These are phyloP conservation scores for Drosophila ohnishii DNA, from an alignment of 1,140 invertebrate genomes.

Conservation along the genomic window DNA sequence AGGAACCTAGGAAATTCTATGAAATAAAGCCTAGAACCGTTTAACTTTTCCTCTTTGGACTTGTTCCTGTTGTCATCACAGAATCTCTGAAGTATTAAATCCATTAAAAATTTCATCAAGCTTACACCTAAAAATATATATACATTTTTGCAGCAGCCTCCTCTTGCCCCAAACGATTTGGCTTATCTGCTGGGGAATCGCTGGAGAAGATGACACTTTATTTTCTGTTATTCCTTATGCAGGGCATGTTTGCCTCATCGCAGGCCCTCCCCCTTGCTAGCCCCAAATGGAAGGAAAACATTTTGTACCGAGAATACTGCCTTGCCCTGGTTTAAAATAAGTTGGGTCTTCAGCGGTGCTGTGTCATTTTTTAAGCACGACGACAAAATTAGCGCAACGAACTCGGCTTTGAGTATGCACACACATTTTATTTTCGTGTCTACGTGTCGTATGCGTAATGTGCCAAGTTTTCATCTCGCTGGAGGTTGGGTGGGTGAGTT, in stretches of 20 bases:
- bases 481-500: constrained; percentile 1
- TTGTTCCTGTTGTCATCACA: background rate
- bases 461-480: constrained; percentile 30
- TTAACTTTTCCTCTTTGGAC: background rate
- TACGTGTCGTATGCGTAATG: constrained; percentile 69
- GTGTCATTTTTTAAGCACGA: constrained; percentile 51
- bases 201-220: constrained; percentile 43
- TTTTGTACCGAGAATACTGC: constrained; percentile 9
- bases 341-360: constrained; percentile 13
- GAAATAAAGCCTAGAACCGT: background rate
- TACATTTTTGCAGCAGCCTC: constrained; percentile 1
- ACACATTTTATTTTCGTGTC: constrained; percentile 22
- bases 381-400: constrained; percentile 71
- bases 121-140: constrained; percentile 9
- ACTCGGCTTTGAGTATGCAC: constrained; percentile 23
- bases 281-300: constrained; percentile 11
- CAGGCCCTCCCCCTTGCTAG: too few relatives aligned
- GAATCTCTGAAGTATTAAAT: constrained; percentile 15
- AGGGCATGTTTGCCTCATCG: constrained; percentile 38
- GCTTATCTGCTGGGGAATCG: constrained; percentile 30
- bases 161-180: constrained; percentile 23
- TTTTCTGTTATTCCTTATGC: constrained; percentile 50
- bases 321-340: constrained; percentile 50
- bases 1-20: background rate
- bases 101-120: constrained; percentile 26